Conservation (phyloP, 2,888 invertebrate genomes). For the Campaea margaritaria region DNA sequence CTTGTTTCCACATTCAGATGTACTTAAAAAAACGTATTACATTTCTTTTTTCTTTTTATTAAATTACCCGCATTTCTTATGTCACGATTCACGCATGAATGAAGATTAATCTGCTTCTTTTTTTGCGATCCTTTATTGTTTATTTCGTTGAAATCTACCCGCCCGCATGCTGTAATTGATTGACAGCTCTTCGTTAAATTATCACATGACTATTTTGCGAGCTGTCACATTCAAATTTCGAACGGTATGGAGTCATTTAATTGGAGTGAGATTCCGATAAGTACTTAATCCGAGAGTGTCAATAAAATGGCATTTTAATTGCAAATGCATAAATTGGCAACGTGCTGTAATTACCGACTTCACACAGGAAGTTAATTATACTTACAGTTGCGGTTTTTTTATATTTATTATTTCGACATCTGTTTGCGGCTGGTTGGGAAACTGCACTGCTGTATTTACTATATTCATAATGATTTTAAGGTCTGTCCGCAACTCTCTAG, state of each 20-base stretch:
- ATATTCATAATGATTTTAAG: conserved; percentile 1
- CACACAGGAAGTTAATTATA: conserved; percentile 25
- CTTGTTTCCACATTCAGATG: too few relatives aligned
- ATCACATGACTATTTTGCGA: conserved; percentile 14
- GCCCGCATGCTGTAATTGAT: conserved; percentile 37
- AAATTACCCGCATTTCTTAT: conserved; percentile 1
- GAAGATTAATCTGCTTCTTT: background rate
- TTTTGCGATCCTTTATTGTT: background rate
- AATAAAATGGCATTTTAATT: conserved; percentile 22
- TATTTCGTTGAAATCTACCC: conserved; percentile 32
- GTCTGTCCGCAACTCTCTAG: background rate
- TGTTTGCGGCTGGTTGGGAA: conserved; percentile 25
- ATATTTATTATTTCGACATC: conserved; percentile 25
- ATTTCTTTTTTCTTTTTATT: background rate
- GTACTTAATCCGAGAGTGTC: conserved; percentile 22
- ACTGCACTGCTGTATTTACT: conserved; percentile 8
- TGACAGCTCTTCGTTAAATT: conserved; percentile 20
- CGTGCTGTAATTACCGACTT: conserved; percentile 21
- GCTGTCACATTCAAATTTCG: conserved; percentile 13
- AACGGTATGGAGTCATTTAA: conserved; percentile 3
- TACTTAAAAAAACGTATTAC: too few relatives aligned
- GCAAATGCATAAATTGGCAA: conserved; percentile 14
- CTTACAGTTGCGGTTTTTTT: conserved; percentile 20
- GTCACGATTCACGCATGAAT: background rate
- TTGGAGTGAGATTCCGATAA: conserved; percentile 3